A percentile compares a stretch with the other conserved stretches of the same genome.
Evolutionary conservation across 1,140 invertebrate species (phyloP).

Genomic region (Aphis gossypii): DNA sequence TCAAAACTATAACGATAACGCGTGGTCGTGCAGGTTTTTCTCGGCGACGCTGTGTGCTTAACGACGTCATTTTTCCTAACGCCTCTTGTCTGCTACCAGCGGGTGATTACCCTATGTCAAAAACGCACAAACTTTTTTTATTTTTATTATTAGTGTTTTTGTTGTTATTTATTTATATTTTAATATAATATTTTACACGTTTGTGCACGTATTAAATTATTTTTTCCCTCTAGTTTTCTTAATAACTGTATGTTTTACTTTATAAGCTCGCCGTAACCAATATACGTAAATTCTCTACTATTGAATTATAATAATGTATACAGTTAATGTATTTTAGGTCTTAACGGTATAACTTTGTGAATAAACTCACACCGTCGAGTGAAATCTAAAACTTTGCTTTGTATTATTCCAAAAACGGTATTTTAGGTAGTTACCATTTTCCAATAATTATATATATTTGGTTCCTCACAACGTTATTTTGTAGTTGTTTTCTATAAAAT

Average conservation of each 20-base stretch:
- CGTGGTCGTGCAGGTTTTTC: constrained; percentile 22
- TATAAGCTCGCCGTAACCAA: not conserved
- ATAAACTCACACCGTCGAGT: not conserved
- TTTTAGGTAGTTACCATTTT: not conserved
- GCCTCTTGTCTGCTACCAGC: constrained; percentile 29
- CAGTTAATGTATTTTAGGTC: not conserved
- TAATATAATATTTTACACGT: not conserved
- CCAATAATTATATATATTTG: not conserved
- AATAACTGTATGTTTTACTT: not conserved
- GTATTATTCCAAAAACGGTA: not conserved
- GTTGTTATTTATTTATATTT: not conserved
- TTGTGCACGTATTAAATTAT: not conserved
- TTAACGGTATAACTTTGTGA: not conserved
- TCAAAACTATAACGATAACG: constrained; percentile 51
- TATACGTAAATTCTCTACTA: not conserved
- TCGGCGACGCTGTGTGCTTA: constrained; percentile 23
- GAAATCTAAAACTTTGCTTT: not conserved
- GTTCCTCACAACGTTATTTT: not conserved
- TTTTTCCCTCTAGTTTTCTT: not conserved
- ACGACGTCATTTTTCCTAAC: constrained; percentile 53
- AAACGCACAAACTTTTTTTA: not conserved
- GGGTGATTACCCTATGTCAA: constrained; percentile 39
- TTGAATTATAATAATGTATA: not conserved
- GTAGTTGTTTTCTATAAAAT: not conserved
- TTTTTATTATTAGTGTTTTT: not conserved